Evolutionary conservation across 2,797 vertebrate species (phyloP), one percentile per base, ranked within the genome.

Genomic region (Sebastolobus altivelis): DNA sequence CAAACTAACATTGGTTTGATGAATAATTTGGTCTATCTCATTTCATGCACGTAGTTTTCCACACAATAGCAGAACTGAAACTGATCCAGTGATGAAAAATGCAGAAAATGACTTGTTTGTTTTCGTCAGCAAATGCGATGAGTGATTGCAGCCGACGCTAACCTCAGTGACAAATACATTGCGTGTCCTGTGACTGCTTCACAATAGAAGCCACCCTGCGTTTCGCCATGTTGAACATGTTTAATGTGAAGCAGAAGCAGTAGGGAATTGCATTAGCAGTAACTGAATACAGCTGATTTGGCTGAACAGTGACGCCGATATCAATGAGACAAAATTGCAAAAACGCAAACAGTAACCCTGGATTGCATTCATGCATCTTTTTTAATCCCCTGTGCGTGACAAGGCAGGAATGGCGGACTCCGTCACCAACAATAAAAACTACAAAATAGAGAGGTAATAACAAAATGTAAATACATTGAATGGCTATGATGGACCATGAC

Each of bases 401-500:
- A 67, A 33, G 27, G 6, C 20, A 13, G 11, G 43, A 52, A n/a
- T 1, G 65, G 43, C 18, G 6, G 38, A 66, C 16, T 46, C 16
- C 6, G 43, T 46, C 16, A 46, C 3, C 16, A 46, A 46, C 43
- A 18, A 46, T 43, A 43, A 43, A 13, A 43, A 43, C 40, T 43
- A 43, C 14, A 43, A 43, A 43, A 43, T 43, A 43, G 40, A 43
- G 16, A 46, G 43, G 1, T 3, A 46, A 46, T 7, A 46, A 46
- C 43, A 18, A 35, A n/a, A 62, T 37, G 33, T 35, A 62, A 62
- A 37, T 37, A 37, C 20, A 62, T 14, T 22, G 33, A 37, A 37
- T 37, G 10, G 20, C 33, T 31, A 55, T 74, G 66, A 84, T 74
- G 38, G 55, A 14, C 59, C 33, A 1, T 43, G 49, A 60, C 65